A percentile compares a stretch with the other conserved stretches of the same genome.
Conservation (phyloP, 1,140 invertebrate genomes). For the Venustaconcha ellipsiformis region DNA sequence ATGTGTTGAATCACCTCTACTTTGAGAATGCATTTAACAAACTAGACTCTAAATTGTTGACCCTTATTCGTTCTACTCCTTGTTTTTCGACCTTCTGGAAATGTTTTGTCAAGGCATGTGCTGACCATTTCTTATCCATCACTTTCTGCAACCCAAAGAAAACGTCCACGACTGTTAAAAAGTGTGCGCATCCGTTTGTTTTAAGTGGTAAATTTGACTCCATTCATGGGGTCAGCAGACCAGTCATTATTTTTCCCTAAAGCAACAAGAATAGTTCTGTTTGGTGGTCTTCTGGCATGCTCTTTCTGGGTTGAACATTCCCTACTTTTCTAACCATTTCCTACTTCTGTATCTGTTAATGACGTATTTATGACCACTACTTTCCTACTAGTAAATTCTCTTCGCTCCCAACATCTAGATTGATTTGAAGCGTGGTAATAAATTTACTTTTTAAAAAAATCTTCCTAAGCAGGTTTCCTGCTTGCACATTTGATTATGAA, state of each 20-base stretch:
- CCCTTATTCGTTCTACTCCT: slow-evolving; percentile 7
- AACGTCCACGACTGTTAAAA: slow-evolving; percentile 9
- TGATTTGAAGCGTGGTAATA: neutral
- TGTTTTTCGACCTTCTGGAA: neutral
- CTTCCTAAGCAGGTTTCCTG: neutral
- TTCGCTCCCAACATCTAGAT: slow-evolving; percentile 8
- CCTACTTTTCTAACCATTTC: slow-evolving; percentile 7
- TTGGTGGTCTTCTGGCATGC: neutral
- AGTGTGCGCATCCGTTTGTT: slow-evolving; percentile 1
- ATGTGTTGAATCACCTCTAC: neutral
- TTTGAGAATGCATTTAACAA: neutral
- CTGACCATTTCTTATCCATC: slow-evolving; percentile 5
- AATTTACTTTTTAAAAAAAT: slow-evolving; percentile 1
- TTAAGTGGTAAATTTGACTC: slow-evolving; percentile 8
- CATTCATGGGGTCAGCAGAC: slow-evolving; percentile 1
- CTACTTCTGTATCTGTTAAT: slow-evolving; percentile 19
- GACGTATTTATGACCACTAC: slow-evolving; percentile 12
- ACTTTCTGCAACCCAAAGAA: slow-evolving; percentile 10
- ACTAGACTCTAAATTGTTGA: slow-evolving; percentile 14
- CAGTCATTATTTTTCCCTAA: slow-evolving; percentile 2
- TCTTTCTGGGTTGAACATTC: slow-evolving; percentile 1
- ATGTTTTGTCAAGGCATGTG: neutral
- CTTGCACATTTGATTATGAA: neutral
- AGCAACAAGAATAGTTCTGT: slow-evolving; percentile 1
- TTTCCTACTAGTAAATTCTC: slow-evolving; percentile 12